Conservation (phyloP, 1,140 invertebrate species). For the Chelonus insularis region DNA sequence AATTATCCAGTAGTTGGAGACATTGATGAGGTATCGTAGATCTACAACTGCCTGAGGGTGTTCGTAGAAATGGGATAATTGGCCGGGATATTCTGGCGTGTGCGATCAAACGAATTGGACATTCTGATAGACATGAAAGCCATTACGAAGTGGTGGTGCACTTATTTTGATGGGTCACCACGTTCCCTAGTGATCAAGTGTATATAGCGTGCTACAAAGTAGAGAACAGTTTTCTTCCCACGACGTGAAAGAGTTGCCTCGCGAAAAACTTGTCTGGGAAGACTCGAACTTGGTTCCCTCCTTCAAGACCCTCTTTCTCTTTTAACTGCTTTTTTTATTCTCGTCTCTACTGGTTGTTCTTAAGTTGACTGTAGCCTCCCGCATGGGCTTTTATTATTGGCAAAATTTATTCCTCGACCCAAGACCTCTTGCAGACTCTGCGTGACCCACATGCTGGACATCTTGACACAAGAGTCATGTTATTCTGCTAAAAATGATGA, state of each 20-base stretch:
- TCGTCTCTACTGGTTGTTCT: conserved; percentile 22
- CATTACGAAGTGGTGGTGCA: conserved; percentile 8
- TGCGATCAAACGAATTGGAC: neutral
- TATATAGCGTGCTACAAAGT: neutral
- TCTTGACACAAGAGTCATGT: no score
- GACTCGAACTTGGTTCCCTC: neutral
- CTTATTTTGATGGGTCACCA: conserved; percentile 2
- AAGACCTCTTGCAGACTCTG: conserved; percentile 13
- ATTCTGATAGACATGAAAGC: conserved; percentile 1
- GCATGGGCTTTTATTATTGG: conserved; percentile 7
- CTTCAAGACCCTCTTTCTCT: neutral
- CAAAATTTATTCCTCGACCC: conserved; percentile 36
- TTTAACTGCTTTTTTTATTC: conserved; percentile 15
- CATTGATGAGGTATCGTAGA: conserved; percentile 14
- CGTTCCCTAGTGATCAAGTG: conserved; percentile 14
- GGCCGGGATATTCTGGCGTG: neutral
- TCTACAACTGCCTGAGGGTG: neutral
- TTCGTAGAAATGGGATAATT: conserved; percentile 21
- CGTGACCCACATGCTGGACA: conserved; percentile 11
- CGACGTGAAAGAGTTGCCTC: conserved; percentile 33
- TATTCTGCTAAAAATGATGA: neutral
- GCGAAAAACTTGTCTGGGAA: conserved; percentile 43
- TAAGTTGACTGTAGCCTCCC: neutral
- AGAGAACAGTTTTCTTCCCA: conserved; percentile 36
- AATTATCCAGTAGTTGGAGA: neutral